Base-by-base conservation (phyloP, 1,140 invertebrate genomes). In the Penaeus japonicus region DNA sequence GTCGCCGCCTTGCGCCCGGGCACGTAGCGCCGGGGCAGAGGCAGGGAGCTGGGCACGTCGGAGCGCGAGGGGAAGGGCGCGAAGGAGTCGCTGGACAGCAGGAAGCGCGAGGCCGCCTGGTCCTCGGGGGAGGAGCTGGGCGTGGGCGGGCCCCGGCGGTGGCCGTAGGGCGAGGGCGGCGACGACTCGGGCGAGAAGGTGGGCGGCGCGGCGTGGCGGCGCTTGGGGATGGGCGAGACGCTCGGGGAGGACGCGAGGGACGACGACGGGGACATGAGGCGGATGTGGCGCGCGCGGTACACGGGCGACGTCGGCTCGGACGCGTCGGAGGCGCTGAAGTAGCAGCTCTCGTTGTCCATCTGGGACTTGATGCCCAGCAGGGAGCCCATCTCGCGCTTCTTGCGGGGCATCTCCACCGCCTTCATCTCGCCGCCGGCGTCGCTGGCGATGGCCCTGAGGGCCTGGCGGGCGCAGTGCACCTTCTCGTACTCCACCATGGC, bases 401-500 rank as follows among this genome's bases (percentile, higher is more conserved):
- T 82, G 39, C 84, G 80, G 17, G 80, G 80, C 24, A 90, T 20
- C 35, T 89, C 88, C 54, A 89, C 30, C 17, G 73, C 81, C 73
- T 75, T 86, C 35, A 89, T 77, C 27, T 57, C 70, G 27, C 70
- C 55, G 27, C 87, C 80, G 20, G 77, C 20, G 32, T 53, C 62
- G 32, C 81, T 91, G 27, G 39, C 24, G 12, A 93, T 90, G 30
- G 90, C 89, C 75, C 92, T 91, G 84, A 92, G 90, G 47, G 93
- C 93, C 75, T 92, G 91, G 83, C 92, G 91, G 17, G 93, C 93
- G 84, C 91, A 91, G 35, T 93, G 92, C 90, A 92, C 92, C 89
- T 96, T 95, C 75, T 97, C 96, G 92, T 97, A 99, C 93, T 98
- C 97, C 57, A 98, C 95, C 89, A 98, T 93, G 15, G 97, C 97